These are phyloP conservation scores for Argopecten irradians DNA, from an alignment of 1,140 invertebrate genomes.

Conservation along the genomic window DNA sequence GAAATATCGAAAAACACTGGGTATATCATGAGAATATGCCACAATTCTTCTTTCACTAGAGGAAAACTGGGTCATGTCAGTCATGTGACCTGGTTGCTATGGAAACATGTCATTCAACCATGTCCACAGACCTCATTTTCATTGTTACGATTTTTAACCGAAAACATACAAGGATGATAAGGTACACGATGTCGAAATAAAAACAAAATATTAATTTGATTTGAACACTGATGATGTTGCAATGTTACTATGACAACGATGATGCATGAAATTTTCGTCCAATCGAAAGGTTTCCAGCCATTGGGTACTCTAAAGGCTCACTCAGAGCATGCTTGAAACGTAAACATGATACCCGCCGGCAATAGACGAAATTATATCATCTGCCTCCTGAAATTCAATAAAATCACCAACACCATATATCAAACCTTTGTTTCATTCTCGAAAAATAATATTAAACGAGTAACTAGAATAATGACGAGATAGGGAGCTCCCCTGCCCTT, in stretches of 20 bases:
- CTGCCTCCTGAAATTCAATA: constrained; percentile 47
- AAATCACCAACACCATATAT: constrained; percentile 7
- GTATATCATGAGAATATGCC: constrained; percentile 22
- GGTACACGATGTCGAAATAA: constrained; percentile 15
- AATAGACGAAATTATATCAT: constrained; percentile 31
- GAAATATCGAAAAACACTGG: constrained; percentile 18
- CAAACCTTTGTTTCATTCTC: neutral
- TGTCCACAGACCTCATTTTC: neutral
- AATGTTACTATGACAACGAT: constrained; percentile 46
- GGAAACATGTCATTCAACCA: constrained; percentile 21
- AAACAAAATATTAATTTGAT: constrained; percentile 19
- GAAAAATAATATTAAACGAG: too few species aligned
- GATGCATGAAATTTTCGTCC: constrained; percentile 47
- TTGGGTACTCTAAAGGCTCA: constrained; percentile 29
- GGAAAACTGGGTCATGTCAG: neutral
- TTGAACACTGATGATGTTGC: constrained; percentile 15
- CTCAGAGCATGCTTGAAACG: constrained; percentile 55
- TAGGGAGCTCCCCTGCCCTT: too few species aligned
- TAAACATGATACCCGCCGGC: constrained; percentile 48
- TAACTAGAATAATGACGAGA: too few species aligned
- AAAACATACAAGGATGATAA: constrained; percentile 17
- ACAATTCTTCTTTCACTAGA: neutral
- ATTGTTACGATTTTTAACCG: neutral
- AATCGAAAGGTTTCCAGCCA: constrained; percentile 47
- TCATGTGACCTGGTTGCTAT: constrained; percentile 16